Evolutionary conservation across 35 echinoderm and acorn worm species (phyloP).

Genomic region (Patiria miniata): DNA sequence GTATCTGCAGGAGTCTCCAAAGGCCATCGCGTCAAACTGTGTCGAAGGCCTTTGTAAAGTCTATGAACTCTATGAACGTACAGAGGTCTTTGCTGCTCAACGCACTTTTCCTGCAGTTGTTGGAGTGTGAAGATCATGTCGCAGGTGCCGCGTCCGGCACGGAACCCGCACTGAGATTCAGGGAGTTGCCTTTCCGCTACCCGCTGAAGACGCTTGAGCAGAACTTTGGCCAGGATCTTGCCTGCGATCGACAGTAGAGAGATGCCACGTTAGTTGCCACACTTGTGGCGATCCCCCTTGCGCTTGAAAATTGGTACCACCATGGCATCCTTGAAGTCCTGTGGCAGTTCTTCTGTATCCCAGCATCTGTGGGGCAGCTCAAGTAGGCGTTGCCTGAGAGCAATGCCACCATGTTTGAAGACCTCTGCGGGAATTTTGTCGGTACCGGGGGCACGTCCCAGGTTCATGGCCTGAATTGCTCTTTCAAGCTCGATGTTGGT

Average conservation of each 20-base stretch:
- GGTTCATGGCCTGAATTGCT: no score
- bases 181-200: constrained; percentile 28
- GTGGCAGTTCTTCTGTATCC: constrained; percentile 42
- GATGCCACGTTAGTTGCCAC: constrained; percentile 56
- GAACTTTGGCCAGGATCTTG: constrained; percentile 39
- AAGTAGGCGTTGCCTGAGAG: constrained; percentile 22
- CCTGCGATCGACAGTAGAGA: constrained; percentile 51
- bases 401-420: constrained; percentile 4
- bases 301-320: constrained; percentile 62
- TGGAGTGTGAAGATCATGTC: constrained; percentile 39
- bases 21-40: no score
- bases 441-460: no score
- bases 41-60: no score
- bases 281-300: constrained; percentile 52
- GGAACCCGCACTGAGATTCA: constrained; percentile 49
- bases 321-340: constrained; percentile 50
- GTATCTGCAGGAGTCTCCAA: background rate
- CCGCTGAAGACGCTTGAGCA: constrained; percentile 32
- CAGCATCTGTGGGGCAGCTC: constrained; percentile 45
- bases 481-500: no score
- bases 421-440: no score
- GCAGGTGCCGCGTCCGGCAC: background rate
- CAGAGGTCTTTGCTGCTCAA: no score
- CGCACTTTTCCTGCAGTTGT: no score
- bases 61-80: no score